A percentile compares a stretch with the other conserved stretches of the same genome.
Conservation (phyloP, 2,113 vertebrate species). For the Rousettus leschenaultii region DNA sequence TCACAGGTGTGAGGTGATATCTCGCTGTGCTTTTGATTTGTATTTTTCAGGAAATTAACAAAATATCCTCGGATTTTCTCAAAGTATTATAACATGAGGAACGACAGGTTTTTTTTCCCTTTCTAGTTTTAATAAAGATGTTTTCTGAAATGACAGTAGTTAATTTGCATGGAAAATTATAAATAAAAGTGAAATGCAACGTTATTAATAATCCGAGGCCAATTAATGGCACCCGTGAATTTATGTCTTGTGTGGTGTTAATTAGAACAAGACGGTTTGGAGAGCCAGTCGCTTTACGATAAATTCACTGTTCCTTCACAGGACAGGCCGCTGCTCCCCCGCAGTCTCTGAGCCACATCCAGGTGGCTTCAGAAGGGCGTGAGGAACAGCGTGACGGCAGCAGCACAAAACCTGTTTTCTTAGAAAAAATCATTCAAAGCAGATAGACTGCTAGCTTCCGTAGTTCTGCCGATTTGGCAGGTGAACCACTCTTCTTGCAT, state of each 20-base stretch:
- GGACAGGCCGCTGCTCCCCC: fast-evolving
- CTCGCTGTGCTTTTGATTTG: neutral
- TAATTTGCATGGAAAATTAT: neutral
- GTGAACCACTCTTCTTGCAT: neutral
- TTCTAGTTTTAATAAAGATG: neutral
- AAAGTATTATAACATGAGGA: neutral
- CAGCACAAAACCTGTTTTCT: neutral
- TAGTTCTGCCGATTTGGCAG: neutral
- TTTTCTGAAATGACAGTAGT: neutral
- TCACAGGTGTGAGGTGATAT: neutral
- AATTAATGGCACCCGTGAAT: neutral
- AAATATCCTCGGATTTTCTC: neutral
- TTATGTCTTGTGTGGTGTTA: neutral
- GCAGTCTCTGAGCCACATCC: neutral
- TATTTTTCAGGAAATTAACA: neutral
- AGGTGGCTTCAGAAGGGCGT: fast-evolving
- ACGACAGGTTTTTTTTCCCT: neutral
- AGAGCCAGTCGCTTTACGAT: too few relatives aligned
- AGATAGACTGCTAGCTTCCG: neutral
- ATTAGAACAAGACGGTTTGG: neutral
- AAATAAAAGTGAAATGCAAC: neutral
- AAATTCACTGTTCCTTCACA: neutral
- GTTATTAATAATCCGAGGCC: neutral
- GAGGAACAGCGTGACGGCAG: too few relatives aligned
- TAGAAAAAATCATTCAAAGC: neutral